Evolutionary conservation across 1,140 invertebrate species (phyloP), one percentile per base, ranked within the genome.

Genomic region (Drosophila asahinai): DNA sequence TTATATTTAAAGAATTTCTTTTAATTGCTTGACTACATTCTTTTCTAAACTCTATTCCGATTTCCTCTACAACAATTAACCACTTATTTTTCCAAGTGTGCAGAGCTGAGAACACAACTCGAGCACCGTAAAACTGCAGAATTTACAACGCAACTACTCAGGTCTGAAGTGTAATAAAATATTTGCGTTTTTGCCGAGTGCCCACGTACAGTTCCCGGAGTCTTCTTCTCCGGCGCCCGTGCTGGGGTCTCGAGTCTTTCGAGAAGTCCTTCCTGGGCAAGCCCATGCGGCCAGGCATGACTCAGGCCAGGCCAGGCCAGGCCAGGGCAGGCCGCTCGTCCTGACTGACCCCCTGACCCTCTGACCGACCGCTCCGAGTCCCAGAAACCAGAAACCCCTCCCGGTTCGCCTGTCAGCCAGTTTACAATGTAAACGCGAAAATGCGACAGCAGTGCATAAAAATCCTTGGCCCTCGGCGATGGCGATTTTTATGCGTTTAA

Each of bases 81-180:
- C 1, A 4, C 8, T 6, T 33, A 40, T 63, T 38, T 67, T 36
- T 22, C 22, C 2, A 17, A 42, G 30, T 68, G 52, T 15, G 15
- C 30, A 45, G 12, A 72, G 62, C 54, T 58, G 61, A 75, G 70
- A 81, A 78, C 80, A 78, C 77, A 86, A 83, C 83, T 86, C 72
- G 82, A 78, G 79, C 71, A 72, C 83, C 87, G 89, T 91, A 91
- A 91, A 91, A 91, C 83, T 89, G 76, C 83, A 77, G 91, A 91
- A 91, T 91, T 91, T 91, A 91, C 87, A 91, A 89, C 78, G 70
- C 77, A 91, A 91, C 87, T 91, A 91, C 87, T 91, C 87, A 87
- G 86, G 87, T 91, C 87, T 89, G 87, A 91, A 91, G 75, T 67
- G 87, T 91, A 91, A 91, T 91, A 91, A 91, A 91, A 91, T 91